Evolutionary conservation across 1,140 invertebrate genomes (phyloP).

Genomic region (Camponotus pennsylvanicus): DNA sequence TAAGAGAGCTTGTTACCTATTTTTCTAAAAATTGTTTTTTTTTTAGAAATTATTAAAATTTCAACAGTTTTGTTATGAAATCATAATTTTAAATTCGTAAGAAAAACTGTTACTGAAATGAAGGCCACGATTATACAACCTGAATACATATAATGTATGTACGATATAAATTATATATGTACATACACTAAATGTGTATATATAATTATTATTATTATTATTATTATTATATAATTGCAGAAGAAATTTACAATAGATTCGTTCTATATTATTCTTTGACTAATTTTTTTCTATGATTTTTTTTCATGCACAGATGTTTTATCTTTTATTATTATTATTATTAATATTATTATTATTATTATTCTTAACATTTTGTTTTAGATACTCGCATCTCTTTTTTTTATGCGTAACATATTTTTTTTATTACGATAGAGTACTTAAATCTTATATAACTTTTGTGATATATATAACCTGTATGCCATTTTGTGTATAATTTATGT

Average conservation of each 20-base stretch:
- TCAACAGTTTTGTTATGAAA: background rate
- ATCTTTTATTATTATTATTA: slow-evolving; percentile 65
- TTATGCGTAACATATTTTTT: slow-evolving; percentile 82
- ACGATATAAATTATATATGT: background rate
- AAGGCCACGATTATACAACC: slow-evolving; percentile 50
- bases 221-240: slow-evolving; percentile 79
- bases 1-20: background rate
- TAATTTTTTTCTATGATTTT: slow-evolving; percentile 80
- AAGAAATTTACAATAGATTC: slow-evolving; percentile 81
- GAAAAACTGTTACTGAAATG: slow-evolving; percentile 36
- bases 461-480: slow-evolving; percentile 81
- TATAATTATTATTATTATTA: slow-evolving; percentile 48
- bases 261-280: slow-evolving; percentile 78
- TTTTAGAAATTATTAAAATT: background rate
- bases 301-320: slow-evolving; percentile 80
- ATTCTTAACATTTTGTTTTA: slow-evolving; percentile 79
- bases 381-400: slow-evolving; percentile 76
- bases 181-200: slow-evolving; percentile 45
- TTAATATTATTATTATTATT: slow-evolving; percentile 74
- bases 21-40: background rate
- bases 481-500: slow-evolving; percentile 82
- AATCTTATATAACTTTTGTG: slow-evolving; percentile 79
- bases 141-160: slow-evolving; percentile 43
- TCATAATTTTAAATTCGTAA: slow-evolving; percentile 14
- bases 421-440: slow-evolving; percentile 80